A percentile compares a stretch with the other conserved stretches of the same genome.
phyloP scores from a whole-genome alignment of 2,888 invertebrate species.

The Idaea biselata region DNA sequence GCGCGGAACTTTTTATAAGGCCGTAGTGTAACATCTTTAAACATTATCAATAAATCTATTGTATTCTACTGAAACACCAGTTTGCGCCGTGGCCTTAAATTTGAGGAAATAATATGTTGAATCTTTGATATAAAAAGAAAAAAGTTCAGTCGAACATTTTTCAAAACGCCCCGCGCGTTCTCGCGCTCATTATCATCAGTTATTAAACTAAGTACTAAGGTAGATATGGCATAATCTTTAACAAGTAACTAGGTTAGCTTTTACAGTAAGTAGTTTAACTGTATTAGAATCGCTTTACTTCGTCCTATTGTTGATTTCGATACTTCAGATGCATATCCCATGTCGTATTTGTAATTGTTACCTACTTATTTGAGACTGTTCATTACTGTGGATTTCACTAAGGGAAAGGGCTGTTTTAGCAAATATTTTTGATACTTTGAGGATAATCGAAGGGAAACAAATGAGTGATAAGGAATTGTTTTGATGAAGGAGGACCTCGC shows the following conservation, averaged over 20 bases:
- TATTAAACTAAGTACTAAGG: slow-evolving; percentile 57
- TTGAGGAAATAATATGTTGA: slow-evolving; percentile 68
- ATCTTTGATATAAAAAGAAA: slow-evolving; percentile 61
- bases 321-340: slow-evolving; percentile 72
- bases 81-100: slow-evolving; percentile 80
- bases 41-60: slow-evolving; percentile 65
- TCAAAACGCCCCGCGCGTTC: slow-evolving; percentile 23
- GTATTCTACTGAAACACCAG: slow-evolving; percentile 79
- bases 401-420: slow-evolving; percentile 79
- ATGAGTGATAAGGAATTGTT: slow-evolving; percentile 53
- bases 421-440: slow-evolving; percentile 81
- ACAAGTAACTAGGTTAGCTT: slow-evolving; percentile 65
- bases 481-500: slow-evolving; percentile 22
- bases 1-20: slow-evolving; percentile 62
- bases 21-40: slow-evolving; percentile 61
- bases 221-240: slow-evolving; percentile 51
- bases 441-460: slow-evolving; percentile 77
- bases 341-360: slow-evolving; percentile 75
- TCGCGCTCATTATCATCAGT: slow-evolving; percentile 19
- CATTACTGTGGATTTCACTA: slow-evolving; percentile 77
- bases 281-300: slow-evolving; percentile 69
- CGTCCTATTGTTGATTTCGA: slow-evolving; percentile 71
- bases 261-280: slow-evolving; percentile 62
- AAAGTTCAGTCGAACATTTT: slow-evolving; percentile 57
- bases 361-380: slow-evolving; percentile 80